Conservation (phyloP, 2,888 invertebrate genomes). For the Melanostoma scalare region DNA sequence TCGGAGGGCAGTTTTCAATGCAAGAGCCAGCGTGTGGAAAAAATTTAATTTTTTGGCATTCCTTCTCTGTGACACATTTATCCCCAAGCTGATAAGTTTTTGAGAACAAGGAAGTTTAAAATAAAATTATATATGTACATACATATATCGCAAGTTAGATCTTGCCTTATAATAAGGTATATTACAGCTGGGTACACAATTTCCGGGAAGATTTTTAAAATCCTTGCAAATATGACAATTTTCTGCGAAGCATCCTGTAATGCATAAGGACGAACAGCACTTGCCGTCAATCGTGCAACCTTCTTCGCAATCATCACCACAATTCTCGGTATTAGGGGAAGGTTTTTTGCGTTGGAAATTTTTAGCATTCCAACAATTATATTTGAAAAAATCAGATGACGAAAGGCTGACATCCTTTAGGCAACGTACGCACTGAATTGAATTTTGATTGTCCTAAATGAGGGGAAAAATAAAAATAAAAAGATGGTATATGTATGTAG, state of each 20-base stretch:
- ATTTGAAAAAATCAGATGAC: slow-evolving; percentile 54
- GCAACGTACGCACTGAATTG: slow-evolving; percentile 83
- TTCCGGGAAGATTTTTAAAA: slow-evolving; percentile 75
- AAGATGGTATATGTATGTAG: too few species aligned
- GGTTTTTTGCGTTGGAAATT: slow-evolving; percentile 71
- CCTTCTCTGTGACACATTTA: slow-evolving; percentile 74
- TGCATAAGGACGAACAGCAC: slow-evolving; percentile 92
- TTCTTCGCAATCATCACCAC: slow-evolving; percentile 83
- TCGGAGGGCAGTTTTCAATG: slow-evolving; percentile 86
- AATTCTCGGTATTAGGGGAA: slow-evolving; percentile 76
- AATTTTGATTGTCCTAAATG: slow-evolving; percentile 84
- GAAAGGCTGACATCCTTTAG: background rate
- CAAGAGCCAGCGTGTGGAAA: slow-evolving; percentile 82
- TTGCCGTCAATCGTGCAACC: slow-evolving; percentile 83
- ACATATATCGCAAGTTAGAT: too few species aligned
- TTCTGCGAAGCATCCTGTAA: slow-evolving; percentile 90
- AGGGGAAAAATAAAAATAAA: background rate
- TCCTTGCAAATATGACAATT: slow-evolving; percentile 80
- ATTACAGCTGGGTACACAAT: slow-evolving; percentile 76
- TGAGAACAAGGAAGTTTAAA: too few species aligned
- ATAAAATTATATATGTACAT: too few species aligned
- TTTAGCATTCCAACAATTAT: slow-evolving; percentile 90
- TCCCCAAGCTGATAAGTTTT: slow-evolving; percentile 30
- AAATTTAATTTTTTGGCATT: slow-evolving; percentile 74
- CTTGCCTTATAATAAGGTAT: slow-evolving; percentile 57